Evolutionary conservation across 2,888 invertebrate genomes (phyloP), one percentile per base, ranked within the genome.

Genomic region (Ormyrus nitidulus): DNA sequence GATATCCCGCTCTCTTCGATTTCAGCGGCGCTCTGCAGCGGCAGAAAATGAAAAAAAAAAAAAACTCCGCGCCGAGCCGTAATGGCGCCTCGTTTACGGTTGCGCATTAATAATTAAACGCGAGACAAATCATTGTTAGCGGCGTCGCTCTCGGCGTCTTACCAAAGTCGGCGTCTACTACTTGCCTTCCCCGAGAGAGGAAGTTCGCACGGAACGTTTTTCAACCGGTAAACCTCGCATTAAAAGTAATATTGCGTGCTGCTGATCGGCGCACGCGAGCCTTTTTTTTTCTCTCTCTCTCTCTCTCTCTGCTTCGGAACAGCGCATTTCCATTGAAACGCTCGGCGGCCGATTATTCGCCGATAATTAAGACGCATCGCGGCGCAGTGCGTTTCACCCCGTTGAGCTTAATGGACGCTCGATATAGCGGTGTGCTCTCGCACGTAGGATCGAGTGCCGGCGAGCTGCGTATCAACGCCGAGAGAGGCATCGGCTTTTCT

Each of bases 281-380:
- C 53, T 13, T 54, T 46, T 54, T 34, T 4, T 34, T 4, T 34
- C 34, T 34, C 34, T 34, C 34, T 34, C 34, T 34, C 34, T 34
- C 34, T 34, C 34, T 1, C 51, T 11, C 5, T 34, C n/a, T 34
- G 19, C 10, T 51, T 51, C n/a, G 6, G 34, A 59, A 19, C 2
- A 65, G 61, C 58, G 49, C n/a, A 48, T 66, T 76, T 54, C 75
- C 44, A 81, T 73, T 80, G 66, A 81, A 75, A 44, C 74, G 51
- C 65, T 19, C 56, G 56, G 44, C 34, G 9, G 56, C 58, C 58
- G 51, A 74, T 66, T 74, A 58, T 58, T 58, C 51, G 48, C 71
- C 65, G 69, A 48, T 78, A 70, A 80, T 78, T 80, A 80, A 82
- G 51, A 73, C 72, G 53, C 65, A 74, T 75, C 69, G 64, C 34